Evolutionary conservation across 92 coral and sea anemone genomes (phyloP), one percentile per base, ranked within the genome.

Genomic region (Porites lobata): DNA sequence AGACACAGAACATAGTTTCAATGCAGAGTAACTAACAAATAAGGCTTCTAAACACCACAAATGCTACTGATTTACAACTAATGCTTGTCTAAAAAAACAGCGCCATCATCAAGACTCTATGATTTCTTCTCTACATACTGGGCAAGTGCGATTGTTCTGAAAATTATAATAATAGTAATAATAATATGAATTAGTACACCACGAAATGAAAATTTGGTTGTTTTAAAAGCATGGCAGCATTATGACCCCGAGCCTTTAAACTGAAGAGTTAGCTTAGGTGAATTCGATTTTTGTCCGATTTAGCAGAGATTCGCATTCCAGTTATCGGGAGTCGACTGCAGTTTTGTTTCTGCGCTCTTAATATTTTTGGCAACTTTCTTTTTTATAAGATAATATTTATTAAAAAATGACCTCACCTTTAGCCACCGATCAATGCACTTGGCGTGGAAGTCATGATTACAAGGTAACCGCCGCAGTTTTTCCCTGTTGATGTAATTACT

Each of bases 351-450:
- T 38, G 47, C 47, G 47, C 47, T 38, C 5, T 4, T 38, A 4
- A 6, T 38, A 38, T 38, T 38, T 38, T 38, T 38, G 47, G 47
- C 47, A 38, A 38, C 47, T 38, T 38, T 38, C 47, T 38, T 38
- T 38, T 38, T 38, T 38, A 38, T 38, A 38, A 38, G 47, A 38
- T 38, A 38, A 38, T 38, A 38, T 38, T 38, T 38, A 38, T 38
- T 38, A 38, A 38, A 38, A 38, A 38, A 38, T 38, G 47, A 38
- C 19, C 92, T 78, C 59, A 96, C 99, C 99, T 92, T 96, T 20
- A 96, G 92, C 99, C 99, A 96, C 72, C 98, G 94, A 88, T 97
- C 99, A 56, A 97, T 95, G 77, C 99, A 97, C 76, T 97, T 97
- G 18, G 99, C 94, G 77, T 97, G 99, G 87, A 95, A 97, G 82